phyloP scores from a whole-genome alignment of 1,140 invertebrate genomes.

The Doryteuthis pealeii region DNA sequence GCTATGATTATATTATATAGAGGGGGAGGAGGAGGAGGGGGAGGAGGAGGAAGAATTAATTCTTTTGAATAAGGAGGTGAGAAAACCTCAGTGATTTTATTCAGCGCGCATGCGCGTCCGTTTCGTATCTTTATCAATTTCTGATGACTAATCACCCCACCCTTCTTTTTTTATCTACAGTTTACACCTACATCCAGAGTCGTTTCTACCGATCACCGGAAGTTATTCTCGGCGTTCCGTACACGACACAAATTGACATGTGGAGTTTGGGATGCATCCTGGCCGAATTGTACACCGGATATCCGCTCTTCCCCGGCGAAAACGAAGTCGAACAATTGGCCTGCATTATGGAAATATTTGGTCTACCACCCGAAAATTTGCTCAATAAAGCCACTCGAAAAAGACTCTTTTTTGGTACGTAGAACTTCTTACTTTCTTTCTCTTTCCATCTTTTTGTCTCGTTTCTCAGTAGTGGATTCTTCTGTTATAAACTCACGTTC shows the following conservation, averaged over 20 bases:
- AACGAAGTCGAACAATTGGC: slow-evolving; percentile 61
- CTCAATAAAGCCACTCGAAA: slow-evolving; percentile 54
- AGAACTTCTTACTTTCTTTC: too few relatives aligned
- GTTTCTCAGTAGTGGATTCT: too few relatives aligned
- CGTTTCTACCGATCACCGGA: slow-evolving; percentile 61
- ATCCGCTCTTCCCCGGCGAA: slow-evolving; percentile 60
- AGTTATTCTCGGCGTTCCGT: slow-evolving; percentile 67
- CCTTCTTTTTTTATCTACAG: slow-evolving; percentile 31
- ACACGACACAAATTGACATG: slow-evolving; percentile 90
- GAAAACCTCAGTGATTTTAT: too few relatives aligned
- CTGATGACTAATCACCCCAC: too few relatives aligned
- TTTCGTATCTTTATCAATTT: too few relatives aligned
- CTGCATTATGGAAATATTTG: slow-evolving; percentile 60
- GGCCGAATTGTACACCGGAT: slow-evolving; percentile 81
- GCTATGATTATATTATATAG: too few relatives aligned
- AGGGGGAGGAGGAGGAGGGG: too few relatives aligned
- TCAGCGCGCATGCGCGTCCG: too few relatives aligned
- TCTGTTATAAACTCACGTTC: too few relatives aligned
- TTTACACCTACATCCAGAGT: slow-evolving; percentile 62
- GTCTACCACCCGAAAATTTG: slow-evolving; percentile 49
- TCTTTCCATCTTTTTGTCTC: too few relatives aligned
- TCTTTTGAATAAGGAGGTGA: too few relatives aligned
- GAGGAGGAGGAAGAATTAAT: too few relatives aligned
- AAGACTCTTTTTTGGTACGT: slow-evolving; percentile 56
- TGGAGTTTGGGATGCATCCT: slow-evolving; percentile 90